A percentile compares a stretch with the other conserved stretches of the same genome.
phyloP scores from a whole-genome alignment of 35 echinoderm and acorn worm genomes.

The Heliocidaris tuberculata region DNA sequence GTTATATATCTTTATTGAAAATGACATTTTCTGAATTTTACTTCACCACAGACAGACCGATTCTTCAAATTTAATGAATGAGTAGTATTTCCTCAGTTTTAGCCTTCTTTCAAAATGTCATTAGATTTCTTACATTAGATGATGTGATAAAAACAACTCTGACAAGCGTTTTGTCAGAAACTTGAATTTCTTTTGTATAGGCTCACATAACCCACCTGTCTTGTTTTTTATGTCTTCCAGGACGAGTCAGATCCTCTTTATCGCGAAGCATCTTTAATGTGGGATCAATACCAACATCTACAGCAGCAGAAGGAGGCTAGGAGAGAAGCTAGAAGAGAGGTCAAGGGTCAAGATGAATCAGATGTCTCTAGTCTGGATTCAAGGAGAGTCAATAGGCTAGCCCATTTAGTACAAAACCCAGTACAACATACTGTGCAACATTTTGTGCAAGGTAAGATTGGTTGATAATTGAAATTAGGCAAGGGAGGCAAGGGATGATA shows the following conservation, averaged over 20 bases:
- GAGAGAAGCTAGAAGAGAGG: conserved; percentile 22
- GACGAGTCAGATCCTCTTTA: conserved; percentile 65
- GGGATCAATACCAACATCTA: conserved; percentile 78
- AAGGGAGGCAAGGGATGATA: background rate
- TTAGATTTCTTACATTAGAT: no score
- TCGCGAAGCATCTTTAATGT: conserved; percentile 62
- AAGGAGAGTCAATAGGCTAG: conserved; percentile 61
- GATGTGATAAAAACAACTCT: no score
- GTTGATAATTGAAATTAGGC: background rate
- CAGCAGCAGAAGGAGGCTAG: conserved; percentile 27
- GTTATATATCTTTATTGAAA: no score
- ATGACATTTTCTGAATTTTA: no score
- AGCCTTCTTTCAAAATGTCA: no score
- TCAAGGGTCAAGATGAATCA: conserved; percentile 28
- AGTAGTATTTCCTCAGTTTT: no score
- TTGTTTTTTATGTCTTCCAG: conserved; percentile 25
- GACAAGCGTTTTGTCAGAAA: no score
- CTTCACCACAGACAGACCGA: no score
- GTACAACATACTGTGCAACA: conserved; percentile 78
- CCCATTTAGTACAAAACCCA: conserved; percentile 69
- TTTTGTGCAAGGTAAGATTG: conserved; percentile 67
- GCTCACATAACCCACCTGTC: background rate
- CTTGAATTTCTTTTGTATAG: no score
- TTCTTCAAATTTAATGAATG: no score
- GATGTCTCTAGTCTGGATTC: conserved; percentile 67